Base-by-base conservation (phyloP, 2,797 vertebrate species). In the Prunella strophiata region DNA sequence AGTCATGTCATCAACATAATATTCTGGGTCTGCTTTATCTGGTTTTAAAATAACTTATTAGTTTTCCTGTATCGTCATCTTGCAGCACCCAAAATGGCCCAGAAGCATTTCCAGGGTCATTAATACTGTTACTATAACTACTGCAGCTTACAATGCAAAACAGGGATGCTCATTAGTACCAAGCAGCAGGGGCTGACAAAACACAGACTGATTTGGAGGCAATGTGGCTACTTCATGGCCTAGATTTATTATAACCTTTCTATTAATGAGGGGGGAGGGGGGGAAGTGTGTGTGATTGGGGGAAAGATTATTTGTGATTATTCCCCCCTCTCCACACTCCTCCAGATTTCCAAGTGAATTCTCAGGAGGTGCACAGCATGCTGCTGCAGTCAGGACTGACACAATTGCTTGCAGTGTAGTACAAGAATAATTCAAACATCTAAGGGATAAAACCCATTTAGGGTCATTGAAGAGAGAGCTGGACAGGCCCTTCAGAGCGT, bases 121-220 rank as follows among this genome's bases (percentile, higher is more conserved):
- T 89, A 83, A 75, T 63, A 22, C 47, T 0, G 54, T 96, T 94
- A 80, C 85, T 92, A 91, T 94, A 95, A 83, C 82, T 89, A 94
- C 91, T 52, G 88, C 10, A 85, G 82, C 87, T 79, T 80, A 38
- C 73, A 38, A 85, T 62, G 70, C 85, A 68, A 85, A 93, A 26
- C 85, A 94, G 76, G 68, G 86, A 78, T 47, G 42, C 42, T 80
- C 51, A 43, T 42, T 83, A 94, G 61, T 88, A 95, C 63, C 90
- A 91, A 91, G 71, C 42, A 67, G 55, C 7, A 16, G 21, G 21
- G 1, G 1, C 4, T 95, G 88, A 96, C 71, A 92, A 85, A 87
- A 94, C 66, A 82, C 90, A 93, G 74, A 6, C 91, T 71, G 52
- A 50, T 81, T 79, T 19, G 32, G 57, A 79, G 66, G 83, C 55